phyloP scores from a whole-genome alignment of 1,140 invertebrate species.

The Augochlora pura region DNA sequence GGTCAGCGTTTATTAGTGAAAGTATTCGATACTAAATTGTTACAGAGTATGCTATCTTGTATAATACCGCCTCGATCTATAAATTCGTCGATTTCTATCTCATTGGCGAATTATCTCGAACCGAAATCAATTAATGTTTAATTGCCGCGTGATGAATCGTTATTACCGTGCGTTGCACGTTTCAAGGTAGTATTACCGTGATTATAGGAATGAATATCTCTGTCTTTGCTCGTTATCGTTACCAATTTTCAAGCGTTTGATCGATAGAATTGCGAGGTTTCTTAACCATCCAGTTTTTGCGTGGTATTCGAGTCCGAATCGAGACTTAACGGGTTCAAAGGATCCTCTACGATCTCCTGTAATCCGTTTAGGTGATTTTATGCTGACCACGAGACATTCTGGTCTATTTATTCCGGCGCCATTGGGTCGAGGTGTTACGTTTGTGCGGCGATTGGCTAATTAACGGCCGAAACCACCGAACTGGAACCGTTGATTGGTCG shows the following conservation, averaged over 20 bases:
- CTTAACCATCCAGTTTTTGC: not conserved
- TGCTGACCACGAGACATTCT: constrained; percentile 8
- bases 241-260: too few species aligned
- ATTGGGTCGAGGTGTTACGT: not conserved
- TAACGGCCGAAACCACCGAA: not conserved
- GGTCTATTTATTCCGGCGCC: constrained; percentile 2
- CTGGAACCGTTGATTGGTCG: not conserved
- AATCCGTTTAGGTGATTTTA: not conserved
- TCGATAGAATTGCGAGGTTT: not conserved
- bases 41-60: not conserved
- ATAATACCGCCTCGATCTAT: not conserved
- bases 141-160: too few species aligned
- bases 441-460: not conserved
- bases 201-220: too few species aligned
- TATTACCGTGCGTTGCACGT: too few species aligned
- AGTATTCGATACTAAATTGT: not conserved
- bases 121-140: not conserved
- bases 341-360: not conserved
- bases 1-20: not conserved
- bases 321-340: not conserved
- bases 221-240: too few species aligned
- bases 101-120: not conserved
- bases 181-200: too few species aligned
- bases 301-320: not conserved
- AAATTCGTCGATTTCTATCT: not conserved